Base-by-base conservation (phyloP, 2,888 invertebrate species). In the Isotomurus palustris region DNA sequence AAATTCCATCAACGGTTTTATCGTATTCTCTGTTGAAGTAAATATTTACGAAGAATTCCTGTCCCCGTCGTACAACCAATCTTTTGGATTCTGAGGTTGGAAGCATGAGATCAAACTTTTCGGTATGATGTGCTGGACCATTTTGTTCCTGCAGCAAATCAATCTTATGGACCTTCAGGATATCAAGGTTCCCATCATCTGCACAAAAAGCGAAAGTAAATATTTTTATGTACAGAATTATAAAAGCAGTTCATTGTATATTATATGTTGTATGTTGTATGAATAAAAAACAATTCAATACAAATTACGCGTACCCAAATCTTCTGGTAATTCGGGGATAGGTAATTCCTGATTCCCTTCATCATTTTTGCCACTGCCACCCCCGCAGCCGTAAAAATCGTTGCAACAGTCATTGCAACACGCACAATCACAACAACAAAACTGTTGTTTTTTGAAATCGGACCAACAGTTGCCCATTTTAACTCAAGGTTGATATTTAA, bases 31-130 rank as follows among this genome's bases (percentile, higher is more conserved):
- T 81, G 72, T 84, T 88, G 58, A 91, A 81, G 14, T 81, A 80
- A 53, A 93, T 78, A 70, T 84, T 83, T 43, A 89, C 74, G 72
- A 80, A 80, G 76, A 94, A 92, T 24, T 85, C 78, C 75, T 91
- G 89, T 6, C 93, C 93, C 64, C 93, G 80, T 61, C 93, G 80
- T 6, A 92, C 81, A 0, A 94, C 86, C 45, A 91, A 79, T 64
- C 84, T 81, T 44, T 82, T 82, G 28, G 77, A 74, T n/a, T 43
- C 48, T 12, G 19, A 38, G 44, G 76, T 75, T 54, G 83, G 79
- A 58, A 79, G 81, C 84, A 87, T 87, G 70, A 86, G 75, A 71
- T 88, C 85, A 75, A 85, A 92, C 73, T 85, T 84, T 71, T 81
- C 82, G 0, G 92, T 92, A 73, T 84, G 83, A 74, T 92, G 92